Evolutionary conservation across 2,113 vertebrate genomes (phyloP), one percentile per base, ranked within the genome.

Genomic region (Hyperopisus bebe): DNA sequence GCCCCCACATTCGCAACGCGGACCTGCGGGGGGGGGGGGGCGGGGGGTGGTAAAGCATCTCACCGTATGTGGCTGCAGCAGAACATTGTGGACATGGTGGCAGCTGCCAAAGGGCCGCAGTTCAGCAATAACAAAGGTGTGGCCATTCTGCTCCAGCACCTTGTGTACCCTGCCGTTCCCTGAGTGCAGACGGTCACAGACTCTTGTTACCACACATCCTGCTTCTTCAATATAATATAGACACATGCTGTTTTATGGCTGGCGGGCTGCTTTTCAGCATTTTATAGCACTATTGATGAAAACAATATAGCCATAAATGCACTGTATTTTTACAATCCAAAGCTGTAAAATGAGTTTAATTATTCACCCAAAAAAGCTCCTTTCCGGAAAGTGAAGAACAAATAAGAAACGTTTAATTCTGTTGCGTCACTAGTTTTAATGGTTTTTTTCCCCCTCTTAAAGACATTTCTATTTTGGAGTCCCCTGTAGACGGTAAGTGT

Each of bases 131-230:
- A 95, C 1, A 6, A 96, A 94, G 0, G 70, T 8, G 0, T 88
- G 39, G 3, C 0, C 88, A 0, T 58, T 0, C 7, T 31, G 62
- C 7, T 92, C 93, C 44, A 93, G 7, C 31, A 93, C 90, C 48
- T 96, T 95, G 27, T 96, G 95, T 86, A 96, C 84, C 0, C n/a
- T 10, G 84, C 95, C 95, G 13, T 90, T 91, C 9, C 89, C 96
- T 96, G 83, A 3, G 39, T 3, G 31, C 47, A 80, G 2, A 21
- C n/a, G 24, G 27, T 83, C 2, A 88, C 9, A 91, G 0, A 90
- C 46, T 31, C 83, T 24, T 9, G 3, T 27, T 31, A n/a, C 11
- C 47, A 86, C 44, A 21, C 19, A 46, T 9, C 42, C 39, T 44
- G 6, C 13, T 77, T 17, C 35, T 2, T 7, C 13, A 80, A 19